Conservation (phyloP, 2,797 vertebrate species). For the Halcyon smyrnensis region DNA sequence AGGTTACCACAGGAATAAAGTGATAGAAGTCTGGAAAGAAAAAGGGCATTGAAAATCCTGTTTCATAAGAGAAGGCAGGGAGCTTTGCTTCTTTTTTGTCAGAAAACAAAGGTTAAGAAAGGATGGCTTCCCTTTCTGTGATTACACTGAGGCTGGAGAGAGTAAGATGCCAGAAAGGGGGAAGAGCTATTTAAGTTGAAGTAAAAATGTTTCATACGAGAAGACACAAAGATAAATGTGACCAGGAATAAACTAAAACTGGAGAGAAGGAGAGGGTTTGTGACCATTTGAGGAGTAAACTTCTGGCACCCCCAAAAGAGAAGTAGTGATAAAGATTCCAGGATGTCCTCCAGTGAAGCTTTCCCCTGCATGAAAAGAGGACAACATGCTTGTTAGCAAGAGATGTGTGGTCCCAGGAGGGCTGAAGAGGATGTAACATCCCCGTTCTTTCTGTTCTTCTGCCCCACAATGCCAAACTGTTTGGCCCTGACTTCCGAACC, state of each 20-base stretch:
- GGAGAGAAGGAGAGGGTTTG: neutral
- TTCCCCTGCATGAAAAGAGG: neutral
- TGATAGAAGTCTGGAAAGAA: neutral
- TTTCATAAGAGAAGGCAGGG: neutral
- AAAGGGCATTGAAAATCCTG: neutral
- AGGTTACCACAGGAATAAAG: neutral
- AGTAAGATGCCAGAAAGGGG: neutral
- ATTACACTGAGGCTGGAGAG: neutral
- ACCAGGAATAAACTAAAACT: constrained; percentile 11
- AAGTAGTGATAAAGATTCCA: neutral
- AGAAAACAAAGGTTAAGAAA: neutral
- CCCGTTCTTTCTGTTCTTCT: neutral
- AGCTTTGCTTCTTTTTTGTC: neutral
- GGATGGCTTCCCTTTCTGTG: neutral
- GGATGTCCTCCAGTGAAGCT: neutral
- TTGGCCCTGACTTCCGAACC: neutral
- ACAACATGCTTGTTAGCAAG: neutral
- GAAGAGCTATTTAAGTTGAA: constrained; percentile 22
- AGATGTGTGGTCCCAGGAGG: neutral
- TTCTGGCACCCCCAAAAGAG: neutral
- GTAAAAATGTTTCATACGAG: constrained; percentile 19
- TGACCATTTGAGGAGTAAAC: neutral
- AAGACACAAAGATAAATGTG: constrained; percentile 9
- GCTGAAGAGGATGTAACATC: neutral
- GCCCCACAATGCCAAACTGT: neutral